Percentiles rank a stretch among this genome's conserved stretches.
These are phyloP conservation scores for Okamejei kenojei DNA, from an alignment of 2,797 vertebrate genomes.

Conservation along the genomic window DNA sequence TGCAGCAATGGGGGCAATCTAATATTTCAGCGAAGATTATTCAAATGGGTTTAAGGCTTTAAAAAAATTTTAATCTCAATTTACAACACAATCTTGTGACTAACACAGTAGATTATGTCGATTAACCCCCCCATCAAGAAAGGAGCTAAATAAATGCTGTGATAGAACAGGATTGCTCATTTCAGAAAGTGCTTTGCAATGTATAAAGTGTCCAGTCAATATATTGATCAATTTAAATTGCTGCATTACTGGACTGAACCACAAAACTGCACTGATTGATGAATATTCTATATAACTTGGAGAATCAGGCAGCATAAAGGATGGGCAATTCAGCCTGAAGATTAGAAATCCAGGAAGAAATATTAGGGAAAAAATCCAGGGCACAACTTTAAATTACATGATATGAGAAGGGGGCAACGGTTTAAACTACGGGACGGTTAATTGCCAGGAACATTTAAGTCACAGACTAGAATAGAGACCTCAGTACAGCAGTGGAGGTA, in stretches of 20 bases:
- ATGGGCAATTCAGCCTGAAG: not conserved
- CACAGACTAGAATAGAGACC: too few species aligned
- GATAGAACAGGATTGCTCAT: not conserved
- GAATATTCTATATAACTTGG: not conserved
- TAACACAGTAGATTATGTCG: not conserved
- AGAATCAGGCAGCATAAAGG: not conserved
- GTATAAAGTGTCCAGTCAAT: not conserved
- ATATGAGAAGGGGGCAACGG: too few species aligned
- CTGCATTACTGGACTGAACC: not conserved
- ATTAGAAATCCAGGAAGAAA: not conserved
- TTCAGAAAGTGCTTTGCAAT: not conserved
- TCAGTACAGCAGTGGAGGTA: too few species aligned
- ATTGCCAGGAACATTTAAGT: too few species aligned
- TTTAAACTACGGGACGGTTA: too few species aligned
- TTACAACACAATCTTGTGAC: not conserved
- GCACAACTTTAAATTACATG: not conserved
- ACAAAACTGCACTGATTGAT: not conserved
- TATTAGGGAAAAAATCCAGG: not conserved
- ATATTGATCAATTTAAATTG: not conserved
- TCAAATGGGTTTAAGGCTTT: not conserved
- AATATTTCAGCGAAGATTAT: not conserved
- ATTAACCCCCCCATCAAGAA: not conserved
- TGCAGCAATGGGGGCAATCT: not conserved
- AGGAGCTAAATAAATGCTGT: not conserved
- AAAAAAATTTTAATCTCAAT: not conserved